Conservation (phyloP, 2,797 vertebrate genomes). For the Diplodus sargus region DNA sequence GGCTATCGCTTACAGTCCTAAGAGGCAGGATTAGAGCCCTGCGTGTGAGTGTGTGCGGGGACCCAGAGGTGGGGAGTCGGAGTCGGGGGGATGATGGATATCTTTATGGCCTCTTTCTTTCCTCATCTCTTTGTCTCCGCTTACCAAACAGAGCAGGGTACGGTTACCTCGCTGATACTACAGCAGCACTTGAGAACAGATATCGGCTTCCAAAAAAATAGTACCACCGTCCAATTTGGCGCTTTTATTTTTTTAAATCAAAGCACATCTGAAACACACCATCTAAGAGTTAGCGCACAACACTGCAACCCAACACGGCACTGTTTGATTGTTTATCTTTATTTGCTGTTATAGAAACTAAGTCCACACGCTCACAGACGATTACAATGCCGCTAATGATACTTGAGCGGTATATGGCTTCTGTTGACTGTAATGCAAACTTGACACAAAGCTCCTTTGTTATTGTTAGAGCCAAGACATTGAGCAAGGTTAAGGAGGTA, state of each 20-base stretch:
- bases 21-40: slow-evolving; percentile 80
- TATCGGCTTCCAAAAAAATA: slow-evolving; percentile 62
- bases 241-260: slow-evolving; percentile 30
- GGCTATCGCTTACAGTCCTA: slow-evolving; percentile 82
- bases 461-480: slow-evolving; percentile 10
- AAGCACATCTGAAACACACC: slow-evolving; percentile 37
- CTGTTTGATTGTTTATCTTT: slow-evolving; percentile 39
- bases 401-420: slow-evolving; percentile 26
- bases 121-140: slow-evolving; percentile 78
- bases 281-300: slow-evolving; percentile 46
- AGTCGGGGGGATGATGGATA: slow-evolving; percentile 73
- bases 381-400: slow-evolving; percentile 50
- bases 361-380: slow-evolving; percentile 11
- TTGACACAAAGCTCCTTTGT: slow-evolving; percentile 47
- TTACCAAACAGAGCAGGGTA: slow-evolving; percentile 76
- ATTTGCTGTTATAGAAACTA: slow-evolving; percentile 48
- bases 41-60: slow-evolving; percentile 61
- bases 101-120: slow-evolving; percentile 79
- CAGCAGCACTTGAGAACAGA: slow-evolving; percentile 52
- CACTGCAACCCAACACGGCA: slow-evolving; percentile 29
- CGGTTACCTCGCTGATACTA: slow-evolving; percentile 65
- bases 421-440: slow-evolving; percentile 33
- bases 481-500: slow-evolving; percentile 31
- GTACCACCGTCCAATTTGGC: slow-evolving; percentile 37
- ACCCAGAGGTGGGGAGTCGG: slow-evolving; percentile 56